Evolutionary conservation across 2,113 vertebrate species (phyloP).

Genomic region (Sarotherodon lohbergeri): DNA sequence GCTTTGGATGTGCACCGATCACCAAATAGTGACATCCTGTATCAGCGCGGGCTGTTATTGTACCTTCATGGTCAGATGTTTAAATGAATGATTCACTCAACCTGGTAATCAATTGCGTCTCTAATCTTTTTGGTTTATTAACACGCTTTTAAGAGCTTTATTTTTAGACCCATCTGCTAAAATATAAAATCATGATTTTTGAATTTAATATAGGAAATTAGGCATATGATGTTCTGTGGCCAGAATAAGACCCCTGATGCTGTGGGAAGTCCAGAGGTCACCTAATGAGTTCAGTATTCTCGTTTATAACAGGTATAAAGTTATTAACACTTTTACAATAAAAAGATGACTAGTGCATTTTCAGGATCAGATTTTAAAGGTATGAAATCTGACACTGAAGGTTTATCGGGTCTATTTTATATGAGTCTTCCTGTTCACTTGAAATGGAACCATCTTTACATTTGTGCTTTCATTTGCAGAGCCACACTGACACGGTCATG

Average conservation of each 20-base stretch:
- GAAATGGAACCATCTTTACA: not conserved
- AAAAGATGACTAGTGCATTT: not conserved
- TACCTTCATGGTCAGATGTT: not conserved
- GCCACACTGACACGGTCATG: not conserved
- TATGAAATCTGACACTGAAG: not conserved
- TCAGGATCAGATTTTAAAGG: not conserved
- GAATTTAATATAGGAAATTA: not conserved
- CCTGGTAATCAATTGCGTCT: not conserved
- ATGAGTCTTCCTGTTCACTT: not conserved
- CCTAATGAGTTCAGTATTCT: not conserved
- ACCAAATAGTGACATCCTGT: not conserved
- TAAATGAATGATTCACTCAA: not conserved
- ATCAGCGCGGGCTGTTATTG: not conserved
- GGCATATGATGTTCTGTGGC: slow-evolving; percentile 57
- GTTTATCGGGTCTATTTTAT: not conserved
- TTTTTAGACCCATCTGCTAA: not conserved
- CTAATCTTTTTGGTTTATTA: not conserved
- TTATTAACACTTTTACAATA: not conserved
- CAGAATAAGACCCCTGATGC: slow-evolving; percentile 68
- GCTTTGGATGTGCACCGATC: not conserved
- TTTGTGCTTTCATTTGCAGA: not conserved
- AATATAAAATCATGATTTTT: not conserved
- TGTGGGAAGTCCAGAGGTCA: not conserved
- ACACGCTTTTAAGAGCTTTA: not conserved
- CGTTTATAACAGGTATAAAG: not conserved